Evolutionary conservation across 2,797 vertebrate species (phyloP), one percentile per base, ranked within the genome.

Genomic region (Enteromius anoplus): DNA sequence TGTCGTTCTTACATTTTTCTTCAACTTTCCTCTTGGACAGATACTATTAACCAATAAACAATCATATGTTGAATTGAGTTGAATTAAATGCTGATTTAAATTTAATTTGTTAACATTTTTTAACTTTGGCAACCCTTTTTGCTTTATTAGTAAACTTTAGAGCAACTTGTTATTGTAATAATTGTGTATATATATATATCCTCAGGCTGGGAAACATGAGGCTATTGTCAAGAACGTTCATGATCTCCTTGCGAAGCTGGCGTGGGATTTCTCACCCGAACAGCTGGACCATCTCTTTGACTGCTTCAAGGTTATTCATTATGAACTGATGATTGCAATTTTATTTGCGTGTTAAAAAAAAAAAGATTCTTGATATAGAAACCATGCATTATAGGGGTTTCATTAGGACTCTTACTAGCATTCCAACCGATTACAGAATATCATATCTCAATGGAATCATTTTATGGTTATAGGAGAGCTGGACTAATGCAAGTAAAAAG

Each of bases 221-320:
- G 98, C 98, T 80, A 99, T 99, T 93, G 98, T 99, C 86, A 99
- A 99, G 93, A 99, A 99, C 87, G 98, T 99, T 88, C 98, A 99
- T 80, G 98, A 99, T 91, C 96, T 99, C 34, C 94, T 99, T 78
- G 98, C 98, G 85, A 99, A 99, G 91, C 93, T 99, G 90, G 98
- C 98, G 0, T 99, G 98, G 98, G 98, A 99, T 93, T 99, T 99
- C 92, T 99, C 98, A 82, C 98, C 98, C 78, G 98, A 99, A 90
- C 98, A 99, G 91, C 96, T 99, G 53, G 98, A 99, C 93, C 98
- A 99, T 91, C 96, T 99, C 66, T 99, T 99, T 89, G 98, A 99
- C 93, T 99, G 98, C 90, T 99, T 99, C 92, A 99, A 99, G 96
- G 98, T 98, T 93, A 95, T 8, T 66, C 6, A 82, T 49, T n/a